phyloP scores from a whole-genome alignment of 2,888 invertebrate genomes.

The Aleiodes testaceus region DNA sequence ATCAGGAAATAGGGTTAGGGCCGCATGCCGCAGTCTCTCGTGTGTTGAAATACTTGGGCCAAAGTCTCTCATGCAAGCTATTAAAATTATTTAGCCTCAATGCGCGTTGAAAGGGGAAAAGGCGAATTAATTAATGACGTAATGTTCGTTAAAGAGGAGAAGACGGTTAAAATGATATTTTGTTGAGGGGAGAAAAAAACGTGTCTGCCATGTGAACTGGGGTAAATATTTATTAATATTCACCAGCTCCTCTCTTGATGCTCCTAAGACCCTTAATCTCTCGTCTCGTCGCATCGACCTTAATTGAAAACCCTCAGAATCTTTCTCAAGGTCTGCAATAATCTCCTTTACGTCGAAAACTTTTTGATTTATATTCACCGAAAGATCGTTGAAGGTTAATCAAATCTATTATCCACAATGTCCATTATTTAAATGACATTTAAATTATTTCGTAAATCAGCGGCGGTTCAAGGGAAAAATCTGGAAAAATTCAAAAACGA shows the following conservation, averaged over 20 bases:
- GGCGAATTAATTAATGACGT: too few relatives aligned
- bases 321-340: background rate
- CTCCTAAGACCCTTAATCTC: too few relatives aligned
- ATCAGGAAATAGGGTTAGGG: conserved; percentile 2
- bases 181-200: too few relatives aligned
- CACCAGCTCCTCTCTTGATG: too few relatives aligned
- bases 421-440: background rate
- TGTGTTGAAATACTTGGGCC: background rate
- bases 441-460: too few relatives aligned
- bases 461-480: too few relatives aligned
- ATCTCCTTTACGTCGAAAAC: background rate
- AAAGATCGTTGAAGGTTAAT: background rate
- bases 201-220: too few relatives aligned
- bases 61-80: background rate
- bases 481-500: too few relatives aligned
- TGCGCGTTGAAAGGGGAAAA: too few relatives aligned
- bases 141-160: too few relatives aligned
- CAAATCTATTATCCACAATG: background rate
- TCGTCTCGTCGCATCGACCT: background rate
- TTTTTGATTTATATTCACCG: conserved; percentile 1
- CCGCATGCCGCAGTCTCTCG: conserved; percentile 5
- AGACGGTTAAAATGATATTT: too few relatives aligned
- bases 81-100: conserved; percentile 1
- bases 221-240: too few relatives aligned
- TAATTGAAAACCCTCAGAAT: background rate